Base-by-base conservation (phyloP, 2,888 invertebrate genomes). In the Furcula furcula region DNA sequence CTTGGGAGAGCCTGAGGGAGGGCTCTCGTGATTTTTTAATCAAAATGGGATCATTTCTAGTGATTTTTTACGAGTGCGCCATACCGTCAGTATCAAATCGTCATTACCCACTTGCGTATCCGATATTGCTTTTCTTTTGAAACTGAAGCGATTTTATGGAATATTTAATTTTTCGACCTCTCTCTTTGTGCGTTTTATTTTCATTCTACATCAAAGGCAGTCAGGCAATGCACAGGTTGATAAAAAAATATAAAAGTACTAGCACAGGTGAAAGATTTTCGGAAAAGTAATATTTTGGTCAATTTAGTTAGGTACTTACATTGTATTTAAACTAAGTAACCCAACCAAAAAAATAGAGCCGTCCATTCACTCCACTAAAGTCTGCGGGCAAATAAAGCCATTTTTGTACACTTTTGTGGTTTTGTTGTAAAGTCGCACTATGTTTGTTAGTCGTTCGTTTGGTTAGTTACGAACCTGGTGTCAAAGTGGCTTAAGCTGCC, bases 31-130 rank as follows among this genome's bases (percentile, higher is more conserved):
- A 87, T 85, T 88, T 86, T 88, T 87, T 88, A 87, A 88, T 88
- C 86, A 88, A 86, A 87, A 87, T 82, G 74, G 82, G 78, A 84
- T 84, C 84, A 82, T 81, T 84, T 77, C 83, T 82, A 85, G 86
- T 86, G 86, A 85, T 85, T 86, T 85, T 88, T 86, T 86, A 87
- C 84, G 87, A 87, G 76, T 73, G 71, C 70, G 71, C 78, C 83
- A 75, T 81, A 82, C 74, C 65, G 77, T 46, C 67, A 69, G 76
- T 76, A 86, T 88, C 85, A 87, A 86, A 86, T 71, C 66, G 79
- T 87, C 87, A 83, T 88, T 86, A 88, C 83, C 71, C 85, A 83
- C 77, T 86, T 76, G 85, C 80, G 85, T 80, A 79, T 79, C 72
- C 75, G 79, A 85, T 87, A 88, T 87, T 88, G 70, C 84, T 79